These are phyloP conservation scores for Zeugodacus cucurbitae DNA, from an alignment of 1,140 invertebrate genomes.

Conservation along the genomic window DNA sequence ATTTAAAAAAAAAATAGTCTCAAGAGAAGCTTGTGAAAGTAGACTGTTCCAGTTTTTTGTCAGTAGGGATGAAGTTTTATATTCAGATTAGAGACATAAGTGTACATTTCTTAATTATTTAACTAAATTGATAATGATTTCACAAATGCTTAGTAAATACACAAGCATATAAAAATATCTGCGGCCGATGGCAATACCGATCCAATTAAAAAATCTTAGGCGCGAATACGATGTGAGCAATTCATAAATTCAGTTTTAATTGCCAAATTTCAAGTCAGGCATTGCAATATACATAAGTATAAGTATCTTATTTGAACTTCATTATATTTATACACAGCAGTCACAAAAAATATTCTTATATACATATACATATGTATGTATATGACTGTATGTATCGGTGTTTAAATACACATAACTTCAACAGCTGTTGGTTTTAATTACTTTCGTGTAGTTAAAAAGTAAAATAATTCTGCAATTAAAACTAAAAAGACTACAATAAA, in stretches of 20 bases:
- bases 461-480: neutral
- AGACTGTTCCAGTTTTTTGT: too few species aligned
- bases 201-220: neutral
- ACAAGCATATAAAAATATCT: too few species aligned
- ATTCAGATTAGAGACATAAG: too few species aligned
- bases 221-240: neutral
- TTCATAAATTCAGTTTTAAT: neutral
- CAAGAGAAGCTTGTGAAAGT: too few species aligned
- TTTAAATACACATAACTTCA: neutral
- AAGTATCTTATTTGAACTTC: neutral
- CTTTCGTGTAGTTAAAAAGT: neutral
- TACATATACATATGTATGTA: too few species aligned
- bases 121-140: neutral
- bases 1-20: too few species aligned
- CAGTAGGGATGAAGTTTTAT: too few species aligned
- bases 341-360: neutral
- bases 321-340: neutral
- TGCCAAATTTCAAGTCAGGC: neutral
- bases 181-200: neutral
- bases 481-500: neutral
- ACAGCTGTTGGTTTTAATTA: constrained; percentile 6
- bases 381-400: neutral
- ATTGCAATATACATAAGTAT: neutral
- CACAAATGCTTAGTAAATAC: too few species aligned
- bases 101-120: neutral